phyloP scores from a whole-genome alignment of 1,140 invertebrate species.

The Agrilus planipennis region DNA sequence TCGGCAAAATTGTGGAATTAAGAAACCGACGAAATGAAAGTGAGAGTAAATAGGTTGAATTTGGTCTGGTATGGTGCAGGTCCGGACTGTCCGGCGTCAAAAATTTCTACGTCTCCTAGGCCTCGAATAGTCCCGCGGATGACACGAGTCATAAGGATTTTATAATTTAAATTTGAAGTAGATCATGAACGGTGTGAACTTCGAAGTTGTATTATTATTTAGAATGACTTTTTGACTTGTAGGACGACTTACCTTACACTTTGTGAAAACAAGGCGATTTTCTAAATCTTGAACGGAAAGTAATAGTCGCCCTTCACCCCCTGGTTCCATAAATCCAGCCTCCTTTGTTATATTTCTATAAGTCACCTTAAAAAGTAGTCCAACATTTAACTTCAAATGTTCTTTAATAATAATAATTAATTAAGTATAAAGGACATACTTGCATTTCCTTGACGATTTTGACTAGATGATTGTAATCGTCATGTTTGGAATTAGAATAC shows the following conservation, averaged over 20 bases:
- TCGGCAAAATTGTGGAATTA: no score
- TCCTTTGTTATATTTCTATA: constrained; percentile 71
- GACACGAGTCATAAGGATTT: no score
- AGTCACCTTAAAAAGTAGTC: constrained; percentile 34
- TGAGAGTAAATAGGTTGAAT: no score
- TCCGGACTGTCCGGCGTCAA: no score
- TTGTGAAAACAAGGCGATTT: constrained; percentile 71
- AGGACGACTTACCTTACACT: constrained; percentile 65
- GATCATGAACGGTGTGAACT: constrained; percentile 66
- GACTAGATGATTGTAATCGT: constrained; percentile 34
- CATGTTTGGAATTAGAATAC: constrained; percentile 33
- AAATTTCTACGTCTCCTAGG: no score
- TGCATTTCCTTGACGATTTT: constrained; percentile 38
- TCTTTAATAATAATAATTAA: neutral
- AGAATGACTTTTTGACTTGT: constrained; percentile 3
- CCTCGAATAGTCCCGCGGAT: no score
- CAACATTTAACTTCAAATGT: neutral
- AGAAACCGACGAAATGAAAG: no score
- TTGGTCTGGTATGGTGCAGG: no score
- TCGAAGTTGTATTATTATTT: neutral
- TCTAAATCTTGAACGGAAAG: constrained; percentile 70
- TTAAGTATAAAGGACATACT: constrained; percentile 16
- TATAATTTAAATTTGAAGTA: no score
- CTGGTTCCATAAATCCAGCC: constrained; percentile 70
- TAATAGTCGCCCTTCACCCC: constrained; percentile 64